A percentile compares a stretch with the other conserved stretches of the same genome.
These are phyloP conservation scores for Bombylius major DNA, from an alignment of 2,888 invertebrate genomes.

Conservation along the genomic window DNA sequence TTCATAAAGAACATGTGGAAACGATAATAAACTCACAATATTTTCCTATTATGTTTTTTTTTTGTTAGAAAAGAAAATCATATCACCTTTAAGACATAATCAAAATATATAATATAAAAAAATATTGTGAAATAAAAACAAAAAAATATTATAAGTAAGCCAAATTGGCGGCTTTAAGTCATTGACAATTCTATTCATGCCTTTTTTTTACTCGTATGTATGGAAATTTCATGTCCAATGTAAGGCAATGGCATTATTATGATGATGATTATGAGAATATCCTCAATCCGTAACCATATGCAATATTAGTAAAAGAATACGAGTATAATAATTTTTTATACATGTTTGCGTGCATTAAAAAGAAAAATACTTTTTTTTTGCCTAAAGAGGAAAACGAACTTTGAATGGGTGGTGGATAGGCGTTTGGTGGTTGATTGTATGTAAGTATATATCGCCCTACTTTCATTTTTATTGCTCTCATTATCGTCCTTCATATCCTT, in stretches of 20 bases:
- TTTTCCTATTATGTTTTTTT: too few species aligned
- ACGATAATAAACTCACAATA: background rate
- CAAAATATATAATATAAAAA: background rate
- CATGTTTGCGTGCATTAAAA: background rate
- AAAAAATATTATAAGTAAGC: constrained; percentile 1
- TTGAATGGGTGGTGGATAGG: background rate
- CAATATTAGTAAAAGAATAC: background rate
- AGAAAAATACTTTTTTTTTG: background rate
- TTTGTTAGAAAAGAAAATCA: background rate
- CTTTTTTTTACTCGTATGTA: background rate
- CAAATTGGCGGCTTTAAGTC: constrained; percentile 7
- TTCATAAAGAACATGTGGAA: background rate
- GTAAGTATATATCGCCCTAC: background rate
- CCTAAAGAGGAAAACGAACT: background rate
- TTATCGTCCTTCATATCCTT: background rate
- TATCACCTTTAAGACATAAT: background rate
- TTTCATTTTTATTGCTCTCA: background rate
- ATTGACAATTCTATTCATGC: constrained; percentile 2
- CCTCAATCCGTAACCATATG: background rate
- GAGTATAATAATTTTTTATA: too few species aligned
- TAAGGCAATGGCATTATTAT: background rate
- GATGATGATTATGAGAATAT: background rate
- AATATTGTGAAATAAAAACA: constrained; percentile 1
- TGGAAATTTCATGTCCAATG: background rate
- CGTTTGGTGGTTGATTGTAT: background rate